A percentile compares a stretch with the other conserved stretches of the same genome.
phyloP scores from a whole-genome alignment of 2,888 invertebrate species.

The Pteria penguin region DNA sequence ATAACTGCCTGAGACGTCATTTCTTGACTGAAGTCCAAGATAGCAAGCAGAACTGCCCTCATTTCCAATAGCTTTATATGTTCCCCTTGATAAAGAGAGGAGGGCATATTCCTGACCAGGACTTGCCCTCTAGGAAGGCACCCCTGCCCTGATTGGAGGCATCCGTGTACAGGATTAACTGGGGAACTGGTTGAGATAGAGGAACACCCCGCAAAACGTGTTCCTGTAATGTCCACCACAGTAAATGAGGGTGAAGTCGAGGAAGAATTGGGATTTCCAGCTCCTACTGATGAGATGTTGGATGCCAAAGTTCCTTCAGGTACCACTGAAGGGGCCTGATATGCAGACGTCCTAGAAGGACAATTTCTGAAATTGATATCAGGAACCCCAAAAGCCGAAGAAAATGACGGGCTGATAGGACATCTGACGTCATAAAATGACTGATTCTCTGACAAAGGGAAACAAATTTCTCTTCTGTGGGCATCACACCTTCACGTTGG shows the following conservation, averaged over 20 bases:
- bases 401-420: no score
- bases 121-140: not conserved
- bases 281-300: slow-evolving; percentile 6
- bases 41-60: slow-evolving; percentile 20
- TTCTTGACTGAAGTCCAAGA: not conserved
- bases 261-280: not conserved
- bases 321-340: slow-evolving; percentile 27
- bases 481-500: no score
- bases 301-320: slow-evolving; percentile 22
- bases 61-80: slow-evolving; percentile 32
- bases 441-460: no score
- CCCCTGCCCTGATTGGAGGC: slow-evolving; percentile 18
- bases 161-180: slow-evolving; percentile 13
- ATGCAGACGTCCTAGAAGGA: slow-evolving; percentile 25
- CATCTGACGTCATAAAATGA: no score
- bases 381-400: slow-evolving; percentile 27
- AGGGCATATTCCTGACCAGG: not conserved
- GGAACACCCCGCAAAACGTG: slow-evolving; percentile 9
- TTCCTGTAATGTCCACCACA: slow-evolving; percentile 8
- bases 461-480: no score
- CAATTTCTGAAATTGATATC: slow-evolving; percentile 23
- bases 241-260: not conserved
- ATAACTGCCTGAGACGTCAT: not conserved
- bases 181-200: not conserved
- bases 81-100: not conserved